Percentiles rank a stretch among this genome's conserved stretches.
Evolutionary conservation across 2,797 vertebrate species (phyloP).

Genomic region (Sparus aurata): DNA sequence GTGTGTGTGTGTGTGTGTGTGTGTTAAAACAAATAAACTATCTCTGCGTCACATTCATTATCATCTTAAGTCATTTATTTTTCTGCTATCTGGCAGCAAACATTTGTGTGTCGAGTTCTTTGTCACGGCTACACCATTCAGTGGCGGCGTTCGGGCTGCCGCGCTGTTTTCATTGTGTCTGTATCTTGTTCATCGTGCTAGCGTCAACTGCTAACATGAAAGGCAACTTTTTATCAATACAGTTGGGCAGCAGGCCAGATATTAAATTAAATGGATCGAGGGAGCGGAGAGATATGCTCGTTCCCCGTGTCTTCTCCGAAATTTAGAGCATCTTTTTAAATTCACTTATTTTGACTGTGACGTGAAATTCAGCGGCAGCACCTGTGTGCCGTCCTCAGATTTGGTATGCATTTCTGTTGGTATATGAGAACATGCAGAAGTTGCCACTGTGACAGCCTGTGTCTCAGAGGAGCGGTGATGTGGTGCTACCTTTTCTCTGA

Average conservation of each 20-base stretch:
- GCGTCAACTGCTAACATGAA: slow-evolving; percentile 71
- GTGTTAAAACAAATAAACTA: slow-evolving; percentile 79
- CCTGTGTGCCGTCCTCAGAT: neutral
- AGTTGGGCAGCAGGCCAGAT: slow-evolving; percentile 65
- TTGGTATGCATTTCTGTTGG: slow-evolving; percentile 1
- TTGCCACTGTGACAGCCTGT: neutral
- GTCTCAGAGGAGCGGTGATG: no score
- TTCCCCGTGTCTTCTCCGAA: neutral
- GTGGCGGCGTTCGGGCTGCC: slow-evolving; percentile 27
- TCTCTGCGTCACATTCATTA: slow-evolving; percentile 71
- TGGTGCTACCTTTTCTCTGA: neutral
- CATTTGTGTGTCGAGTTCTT: slow-evolving; percentile 70
- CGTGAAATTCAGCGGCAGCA: neutral
- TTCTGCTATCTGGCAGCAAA: slow-evolving; percentile 76
- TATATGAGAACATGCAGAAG: neutral
- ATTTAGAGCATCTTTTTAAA: slow-evolving; percentile 2
- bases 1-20: slow-evolving; percentile 40
- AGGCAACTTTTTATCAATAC: slow-evolving; percentile 64
- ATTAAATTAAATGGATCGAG: slow-evolving; percentile 65
- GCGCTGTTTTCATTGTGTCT: slow-evolving; percentile 69
- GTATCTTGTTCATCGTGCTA: slow-evolving; percentile 81
- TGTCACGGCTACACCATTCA: slow-evolving; percentile 62
- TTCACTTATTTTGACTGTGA: neutral
- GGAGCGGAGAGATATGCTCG: neutral
- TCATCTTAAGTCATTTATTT: slow-evolving; percentile 79